Conservation (phyloP, 2,797 vertebrate genomes). For the Sarcophilus harrisii region DNA sequence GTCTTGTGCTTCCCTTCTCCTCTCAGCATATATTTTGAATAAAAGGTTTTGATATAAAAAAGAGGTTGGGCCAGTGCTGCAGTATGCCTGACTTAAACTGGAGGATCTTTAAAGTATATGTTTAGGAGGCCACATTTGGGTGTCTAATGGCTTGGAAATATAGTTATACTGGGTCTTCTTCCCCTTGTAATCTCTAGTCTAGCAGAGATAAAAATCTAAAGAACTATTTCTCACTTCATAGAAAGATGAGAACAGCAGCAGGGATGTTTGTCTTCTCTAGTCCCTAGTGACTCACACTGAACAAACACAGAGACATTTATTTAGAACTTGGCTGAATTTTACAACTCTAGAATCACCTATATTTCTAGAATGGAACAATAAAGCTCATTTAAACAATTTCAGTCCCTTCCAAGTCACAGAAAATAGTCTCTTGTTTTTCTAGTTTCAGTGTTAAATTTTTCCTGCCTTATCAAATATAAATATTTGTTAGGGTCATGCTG, state of each 20-base stretch:
- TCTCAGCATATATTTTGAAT: neutral
- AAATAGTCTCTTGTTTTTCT: conserved; percentile 8
- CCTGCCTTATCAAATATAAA: conserved; percentile 17
- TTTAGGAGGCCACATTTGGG: neutral
- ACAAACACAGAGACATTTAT: neutral
- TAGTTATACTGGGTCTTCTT: neutral
- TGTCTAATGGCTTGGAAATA: conserved; percentile 1
- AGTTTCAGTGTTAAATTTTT: neutral
- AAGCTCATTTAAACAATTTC: conserved; percentile 19
- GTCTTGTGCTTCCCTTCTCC: neutral
- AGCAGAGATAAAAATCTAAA: neutral
- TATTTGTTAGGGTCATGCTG: conserved; percentile 13
- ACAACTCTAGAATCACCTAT: neutral
- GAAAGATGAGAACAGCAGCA: neutral
- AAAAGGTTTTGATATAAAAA: neutral
- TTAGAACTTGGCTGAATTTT: conserved; percentile 7
- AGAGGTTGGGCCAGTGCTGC: neutral
- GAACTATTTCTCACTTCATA: conserved; percentile 16
- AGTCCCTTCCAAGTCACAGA: neutral
- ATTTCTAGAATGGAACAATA: neutral
- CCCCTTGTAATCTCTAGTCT: neutral
- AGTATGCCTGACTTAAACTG: neutral
- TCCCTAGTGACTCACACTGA: neutral
- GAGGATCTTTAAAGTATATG: conserved; percentile 16
- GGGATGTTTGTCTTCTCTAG: neutral